Percentiles rank a stretch among this genome's conserved stretches.
These are phyloP conservation scores for Electrophaes corylata DNA, from an alignment of 2,888 invertebrate species.

Conservation along the genomic window DNA sequence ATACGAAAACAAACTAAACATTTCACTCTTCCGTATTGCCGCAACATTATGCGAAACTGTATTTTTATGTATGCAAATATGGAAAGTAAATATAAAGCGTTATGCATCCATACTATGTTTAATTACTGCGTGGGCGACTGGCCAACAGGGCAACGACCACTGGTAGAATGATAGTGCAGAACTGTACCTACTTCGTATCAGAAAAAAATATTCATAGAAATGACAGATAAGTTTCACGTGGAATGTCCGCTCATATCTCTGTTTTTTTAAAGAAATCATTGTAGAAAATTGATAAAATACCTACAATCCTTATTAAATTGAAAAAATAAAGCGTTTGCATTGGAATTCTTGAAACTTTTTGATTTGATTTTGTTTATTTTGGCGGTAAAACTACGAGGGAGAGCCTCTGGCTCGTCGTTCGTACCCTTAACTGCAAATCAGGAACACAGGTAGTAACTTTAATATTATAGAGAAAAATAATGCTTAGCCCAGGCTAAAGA, in stretches of 20 bases:
- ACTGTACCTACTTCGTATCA: background rate
- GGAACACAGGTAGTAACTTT: too few species aligned
- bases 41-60: background rate
- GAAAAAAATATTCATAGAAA: slow-evolving; percentile 2
- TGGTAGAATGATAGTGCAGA: slow-evolving; percentile 4
- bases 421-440: background rate
- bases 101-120: slow-evolving; percentile 12
- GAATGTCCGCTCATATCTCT: background rate
- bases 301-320: too few species aligned
- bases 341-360: too few species aligned
- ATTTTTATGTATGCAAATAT: slow-evolving; percentile 19
- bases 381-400: background rate
- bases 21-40: background rate
- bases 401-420: background rate
- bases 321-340: too few species aligned
- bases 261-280: background rate
- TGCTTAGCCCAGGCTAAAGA: too few species aligned
- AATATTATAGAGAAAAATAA: too few species aligned
- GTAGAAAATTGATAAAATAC: too few species aligned
- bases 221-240: slow-evolving; percentile 2
- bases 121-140: slow-evolving; percentile 20
- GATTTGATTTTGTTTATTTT: too few species aligned
- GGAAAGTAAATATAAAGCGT: slow-evolving; percentile 6
- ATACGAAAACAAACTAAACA: background rate
- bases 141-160: slow-evolving; percentile 15